phyloP scores from a whole-genome alignment of 2,113 vertebrate genomes.

The Butorides virescens region DNA sequence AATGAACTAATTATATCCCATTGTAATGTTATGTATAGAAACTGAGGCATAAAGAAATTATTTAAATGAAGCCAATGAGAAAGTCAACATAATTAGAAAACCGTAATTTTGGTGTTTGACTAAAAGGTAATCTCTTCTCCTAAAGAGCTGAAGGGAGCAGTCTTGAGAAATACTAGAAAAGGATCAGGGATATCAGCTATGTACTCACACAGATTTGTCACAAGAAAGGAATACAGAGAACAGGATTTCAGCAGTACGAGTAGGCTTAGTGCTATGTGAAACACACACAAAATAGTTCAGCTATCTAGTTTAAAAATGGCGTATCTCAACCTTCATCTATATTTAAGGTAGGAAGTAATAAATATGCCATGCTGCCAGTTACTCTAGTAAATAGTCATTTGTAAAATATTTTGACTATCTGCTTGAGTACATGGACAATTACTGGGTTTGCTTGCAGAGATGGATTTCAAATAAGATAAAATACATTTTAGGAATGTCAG shows the following conservation, averaged over 20 bases:
- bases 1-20: background rate
- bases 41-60: background rate
- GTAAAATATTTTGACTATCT: background rate
- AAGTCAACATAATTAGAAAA: background rate
- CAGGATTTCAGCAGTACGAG: background rate
- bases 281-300: background rate
- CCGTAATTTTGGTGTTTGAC: background rate
- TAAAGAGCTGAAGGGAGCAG: background rate
- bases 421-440: background rate
- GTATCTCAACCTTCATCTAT: background rate
- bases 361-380: background rate
- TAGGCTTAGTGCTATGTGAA: background rate
- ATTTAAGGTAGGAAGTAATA: background rate
- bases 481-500: background rate
- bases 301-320: background rate
- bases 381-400: background rate
- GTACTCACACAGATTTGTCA: background rate
- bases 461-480: background rate
- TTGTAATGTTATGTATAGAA: background rate
- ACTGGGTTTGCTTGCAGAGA: background rate
- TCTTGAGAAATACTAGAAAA: background rate
- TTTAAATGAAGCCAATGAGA: background rate
- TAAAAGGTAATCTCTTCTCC: background rate
- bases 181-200: accelerated
- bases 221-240: background rate